Evolutionary conservation across 2,113 vertebrate species (phyloP).

Genomic region (Irena cyanogastra): DNA sequence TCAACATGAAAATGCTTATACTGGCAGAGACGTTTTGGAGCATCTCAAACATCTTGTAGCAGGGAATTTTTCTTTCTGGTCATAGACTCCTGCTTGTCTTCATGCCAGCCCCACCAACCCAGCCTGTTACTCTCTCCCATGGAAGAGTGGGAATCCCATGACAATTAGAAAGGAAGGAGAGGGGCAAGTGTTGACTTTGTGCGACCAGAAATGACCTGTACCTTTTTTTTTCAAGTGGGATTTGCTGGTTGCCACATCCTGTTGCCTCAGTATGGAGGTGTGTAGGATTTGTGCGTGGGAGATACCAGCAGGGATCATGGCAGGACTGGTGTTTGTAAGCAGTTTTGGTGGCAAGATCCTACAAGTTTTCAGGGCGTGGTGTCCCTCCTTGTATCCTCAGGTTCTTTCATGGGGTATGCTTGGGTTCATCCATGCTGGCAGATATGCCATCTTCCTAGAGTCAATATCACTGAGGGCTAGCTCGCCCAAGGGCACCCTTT

Average conservation of each 20-base stretch:
- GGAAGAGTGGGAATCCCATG: background rate
- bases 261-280: background rate
- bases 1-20: background rate
- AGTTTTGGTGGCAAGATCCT: background rate
- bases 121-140: background rate
- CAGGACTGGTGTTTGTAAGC: background rate
- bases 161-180: background rate
- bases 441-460: background rate
- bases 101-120: background rate
- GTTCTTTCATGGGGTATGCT: background rate
- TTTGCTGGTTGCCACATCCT: background rate
- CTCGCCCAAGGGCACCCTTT: background rate
- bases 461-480: background rate
- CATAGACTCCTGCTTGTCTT: background rate
- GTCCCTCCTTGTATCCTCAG: background rate
- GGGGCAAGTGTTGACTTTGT: background rate
- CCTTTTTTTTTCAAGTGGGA: no score
- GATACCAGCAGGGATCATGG: background rate
- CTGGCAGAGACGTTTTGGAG: background rate
- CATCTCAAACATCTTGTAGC: background rate
- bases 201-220: background rate
- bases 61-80: background rate
- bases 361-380: background rate
- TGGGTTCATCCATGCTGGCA: accelerated
- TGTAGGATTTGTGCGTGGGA: background rate